Percentiles rank a stretch among this genome's conserved stretches.
phyloP scores from a whole-genome alignment of 2,113 vertebrate genomes.

The Atlantisia rogersi region DNA sequence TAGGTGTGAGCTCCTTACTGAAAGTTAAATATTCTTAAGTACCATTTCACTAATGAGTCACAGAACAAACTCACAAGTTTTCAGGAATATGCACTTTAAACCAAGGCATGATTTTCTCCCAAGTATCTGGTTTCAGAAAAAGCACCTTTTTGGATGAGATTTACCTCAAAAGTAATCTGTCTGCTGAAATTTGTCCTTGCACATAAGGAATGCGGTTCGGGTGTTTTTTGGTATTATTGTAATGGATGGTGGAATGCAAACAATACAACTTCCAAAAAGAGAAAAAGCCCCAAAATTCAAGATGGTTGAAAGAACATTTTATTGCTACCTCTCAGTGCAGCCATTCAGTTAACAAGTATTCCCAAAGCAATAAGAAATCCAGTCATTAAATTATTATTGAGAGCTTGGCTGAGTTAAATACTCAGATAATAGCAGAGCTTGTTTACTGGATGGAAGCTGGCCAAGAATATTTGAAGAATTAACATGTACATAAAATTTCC shows the following conservation, averaged over 20 bases:
- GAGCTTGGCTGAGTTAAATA: constrained; percentile 12
- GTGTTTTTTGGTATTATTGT: neutral
- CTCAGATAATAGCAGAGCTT: constrained; percentile 42
- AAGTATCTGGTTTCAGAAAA: neutral
- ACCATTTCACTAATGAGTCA: constrained; percentile 31
- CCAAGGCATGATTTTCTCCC: neutral
- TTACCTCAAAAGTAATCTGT: neutral
- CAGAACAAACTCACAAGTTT: neutral
- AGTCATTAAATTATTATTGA: constrained; percentile 32
- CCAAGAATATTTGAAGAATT: constrained; percentile 35
- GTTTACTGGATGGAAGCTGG: constrained; percentile 48
- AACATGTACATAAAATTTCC: constrained; percentile 1
- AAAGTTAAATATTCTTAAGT: constrained; percentile 19
- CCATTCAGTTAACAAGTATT: constrained; percentile 12
- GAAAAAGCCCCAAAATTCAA: neutral
- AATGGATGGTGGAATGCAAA: neutral
- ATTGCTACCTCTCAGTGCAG: neutral
- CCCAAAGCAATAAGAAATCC: constrained; percentile 17
- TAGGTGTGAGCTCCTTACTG: neutral
- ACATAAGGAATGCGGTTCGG: neutral
- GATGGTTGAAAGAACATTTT: neutral
- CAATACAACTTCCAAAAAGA: neutral
- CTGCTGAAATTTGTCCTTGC: neutral
- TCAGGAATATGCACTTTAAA: neutral
- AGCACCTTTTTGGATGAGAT: neutral